Conservation (phyloP, 2,797 vertebrate genomes). For the Brotula barbata region DNA sequence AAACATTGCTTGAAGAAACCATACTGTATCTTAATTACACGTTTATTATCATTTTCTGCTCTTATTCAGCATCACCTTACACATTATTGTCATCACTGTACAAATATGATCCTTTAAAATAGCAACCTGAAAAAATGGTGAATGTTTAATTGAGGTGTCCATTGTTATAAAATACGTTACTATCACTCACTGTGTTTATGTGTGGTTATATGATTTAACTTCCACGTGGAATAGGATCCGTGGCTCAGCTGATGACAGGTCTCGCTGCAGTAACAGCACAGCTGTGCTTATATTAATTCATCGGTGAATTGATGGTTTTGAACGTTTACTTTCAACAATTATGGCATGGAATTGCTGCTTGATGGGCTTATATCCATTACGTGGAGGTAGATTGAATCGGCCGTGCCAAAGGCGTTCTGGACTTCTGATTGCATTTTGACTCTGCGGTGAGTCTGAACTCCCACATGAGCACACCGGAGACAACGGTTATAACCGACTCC, state of each 20-base stretch:
- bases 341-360: constrained; percentile 13
- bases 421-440: constrained; percentile 20
- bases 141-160: neutral
- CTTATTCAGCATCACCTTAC: constrained; percentile 16
- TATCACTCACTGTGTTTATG: constrained; percentile 2
- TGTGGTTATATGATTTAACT: neutral
- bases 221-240: constrained; percentile 1
- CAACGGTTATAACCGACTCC: constrained; percentile 8
- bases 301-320: neutral
- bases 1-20: constrained; percentile 27
- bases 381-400: constrained; percentile 8
- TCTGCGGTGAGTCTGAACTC: constrained; percentile 28
- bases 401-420: constrained; percentile 14
- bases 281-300: constrained; percentile 3
- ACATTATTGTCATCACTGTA: constrained; percentile 13
- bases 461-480: constrained; percentile 14
- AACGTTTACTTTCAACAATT: neutral
- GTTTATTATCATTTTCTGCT: constrained; percentile 27
- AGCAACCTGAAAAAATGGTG: neutral
- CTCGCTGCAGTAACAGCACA: neutral
- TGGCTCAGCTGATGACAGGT: constrained; percentile 18
- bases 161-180: neutral
- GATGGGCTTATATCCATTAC: neutral
- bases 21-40: constrained; percentile 12
- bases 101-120: constrained; percentile 12